Percentiles rank a stretch among this genome's conserved stretches.
Conservation (phyloP, 2,113 vertebrate species). For the Alces alces region DNA sequence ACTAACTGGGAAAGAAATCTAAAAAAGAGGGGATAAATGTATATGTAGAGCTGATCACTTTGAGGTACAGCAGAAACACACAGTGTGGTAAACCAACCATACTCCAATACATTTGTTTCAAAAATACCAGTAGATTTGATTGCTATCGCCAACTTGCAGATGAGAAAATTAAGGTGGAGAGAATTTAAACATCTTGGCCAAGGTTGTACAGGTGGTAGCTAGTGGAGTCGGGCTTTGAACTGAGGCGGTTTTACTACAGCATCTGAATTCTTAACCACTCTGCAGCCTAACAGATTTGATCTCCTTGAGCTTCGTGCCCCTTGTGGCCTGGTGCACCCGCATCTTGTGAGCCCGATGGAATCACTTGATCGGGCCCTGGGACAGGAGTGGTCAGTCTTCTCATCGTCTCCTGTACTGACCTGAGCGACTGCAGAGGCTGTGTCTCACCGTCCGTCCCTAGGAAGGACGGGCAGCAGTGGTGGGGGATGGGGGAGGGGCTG, state of each 20-base stretch:
- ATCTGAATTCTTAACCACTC: background rate
- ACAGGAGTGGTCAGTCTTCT: background rate
- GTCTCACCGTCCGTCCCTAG: too few species aligned
- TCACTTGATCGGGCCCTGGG: background rate
- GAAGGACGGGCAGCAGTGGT: background rate
- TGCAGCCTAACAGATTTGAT: background rate
- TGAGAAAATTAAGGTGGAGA: background rate
- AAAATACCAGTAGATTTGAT: background rate
- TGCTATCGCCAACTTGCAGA: background rate
- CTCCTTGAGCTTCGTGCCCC: background rate
- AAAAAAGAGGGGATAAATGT: background rate
- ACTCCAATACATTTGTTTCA: background rate
- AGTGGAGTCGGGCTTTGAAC: background rate
- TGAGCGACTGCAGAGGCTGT: background rate
- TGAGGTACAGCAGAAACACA: background rate
- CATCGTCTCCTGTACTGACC: background rate
- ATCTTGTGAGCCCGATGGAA: background rate
- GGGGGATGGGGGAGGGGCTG: accelerated
- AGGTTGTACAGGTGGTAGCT: background rate
- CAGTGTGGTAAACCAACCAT: background rate
- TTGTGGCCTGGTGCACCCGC: background rate
- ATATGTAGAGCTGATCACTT: background rate
- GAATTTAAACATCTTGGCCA: background rate
- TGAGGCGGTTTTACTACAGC: background rate
- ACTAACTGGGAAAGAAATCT: background rate